Base-by-base conservation (phyloP, 2,797 vertebrate species). In the Borostomias antarcticus region DNA sequence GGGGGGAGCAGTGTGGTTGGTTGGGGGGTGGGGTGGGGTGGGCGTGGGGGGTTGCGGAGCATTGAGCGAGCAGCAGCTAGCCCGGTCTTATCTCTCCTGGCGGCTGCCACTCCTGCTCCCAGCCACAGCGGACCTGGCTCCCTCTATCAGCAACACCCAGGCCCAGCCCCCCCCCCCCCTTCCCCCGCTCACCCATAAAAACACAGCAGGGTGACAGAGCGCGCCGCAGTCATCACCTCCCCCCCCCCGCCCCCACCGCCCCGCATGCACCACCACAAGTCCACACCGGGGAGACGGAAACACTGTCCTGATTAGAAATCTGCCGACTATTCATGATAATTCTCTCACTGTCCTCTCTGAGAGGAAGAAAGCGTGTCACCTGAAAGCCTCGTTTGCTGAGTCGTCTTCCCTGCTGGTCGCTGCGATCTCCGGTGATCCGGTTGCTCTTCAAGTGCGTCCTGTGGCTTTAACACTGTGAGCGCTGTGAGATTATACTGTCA, bases 151-250 rank as follows among this genome's bases (percentile, higher is more conserved):
- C 86, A 68, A 80, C 91, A 88, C 83, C 77, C 94, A 96, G 94
- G 87, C 50, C 13, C 40, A 45, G 40, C 15, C 90, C 79, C 88
- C 86, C 77, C 79, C 88, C 86, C 77, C n/a, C n/a, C n/a, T n/a
- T n/a, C n/a, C n/a, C n/a, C n/a, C n/a, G n/a, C 78, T 84, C 77
- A 60, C 89, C 90, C 86, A 93, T 93, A 87, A 88, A 86, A 90
- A 89, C 90, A 91, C 91, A 88, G 89, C 88, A 86, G 87, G 88
- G 89, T 87, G 90, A 84, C 80, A 89, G 88, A 89, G 86, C 89
- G 89, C 91, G 91, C 91, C 92, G 93, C 94, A 92, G 95, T 94
- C 94, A 93, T 91, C 89, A 90, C 91, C 92, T 92, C 91, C n/a
- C n/a, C n/a, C n/a, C n/a, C n/a, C n/a, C n/a, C n/a, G n/a, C n/a